A percentile compares a stretch with the other conserved stretches of the same genome.
Evolutionary conservation across 2,797 vertebrate species (phyloP).

Genomic region (Etheostoma perlongum): DNA sequence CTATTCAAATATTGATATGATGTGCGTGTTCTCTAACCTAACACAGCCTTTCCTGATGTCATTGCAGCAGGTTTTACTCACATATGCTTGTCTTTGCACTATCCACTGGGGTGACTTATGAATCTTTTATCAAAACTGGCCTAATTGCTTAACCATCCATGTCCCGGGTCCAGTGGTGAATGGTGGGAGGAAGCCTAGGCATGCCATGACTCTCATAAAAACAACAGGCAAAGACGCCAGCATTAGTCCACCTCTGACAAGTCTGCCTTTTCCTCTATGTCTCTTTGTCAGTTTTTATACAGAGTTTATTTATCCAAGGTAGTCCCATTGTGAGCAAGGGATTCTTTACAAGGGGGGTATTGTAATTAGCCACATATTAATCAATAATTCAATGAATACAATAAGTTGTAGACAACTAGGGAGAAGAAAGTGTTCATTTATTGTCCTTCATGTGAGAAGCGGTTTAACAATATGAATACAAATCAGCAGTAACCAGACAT

Average conservation of each 20-base stretch:
- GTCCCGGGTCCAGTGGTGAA: conserved; percentile 57
- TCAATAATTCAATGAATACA: conserved; percentile 13
- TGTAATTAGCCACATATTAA: conserved; percentile 11
- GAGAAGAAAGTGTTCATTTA: background rate
- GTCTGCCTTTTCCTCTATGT: conserved; percentile 7
- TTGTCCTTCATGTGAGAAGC: background rate
- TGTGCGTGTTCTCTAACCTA: conserved; percentile 38
- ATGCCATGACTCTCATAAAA: conserved; percentile 67
- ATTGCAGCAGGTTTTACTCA: conserved; percentile 51
- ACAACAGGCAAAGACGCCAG: conserved; percentile 67
- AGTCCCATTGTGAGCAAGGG: background rate
- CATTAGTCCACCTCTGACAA: conserved; percentile 37
- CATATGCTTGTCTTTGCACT: conserved; percentile 68
- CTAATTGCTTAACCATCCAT: conserved; percentile 88
- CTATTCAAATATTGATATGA: conserved; percentile 26
- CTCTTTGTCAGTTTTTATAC: background rate
- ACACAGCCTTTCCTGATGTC: conserved; percentile 28
- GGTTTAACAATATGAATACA: conserved; percentile 22
- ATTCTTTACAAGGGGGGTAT: background rate
- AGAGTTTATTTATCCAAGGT: conserved; percentile 17
- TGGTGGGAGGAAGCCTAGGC: conserved; percentile 44
- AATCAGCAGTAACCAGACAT: conserved; percentile 27
- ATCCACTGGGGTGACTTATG: conserved; percentile 76
- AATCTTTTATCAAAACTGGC: conserved; percentile 87
- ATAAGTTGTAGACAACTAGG: background rate